Evolutionary conservation across 30 jellyfish, hydroid and myxozoan genomes (phyloP), one percentile per base, ranked within the genome.

Genomic region (Nemopilema nomurai): DNA sequence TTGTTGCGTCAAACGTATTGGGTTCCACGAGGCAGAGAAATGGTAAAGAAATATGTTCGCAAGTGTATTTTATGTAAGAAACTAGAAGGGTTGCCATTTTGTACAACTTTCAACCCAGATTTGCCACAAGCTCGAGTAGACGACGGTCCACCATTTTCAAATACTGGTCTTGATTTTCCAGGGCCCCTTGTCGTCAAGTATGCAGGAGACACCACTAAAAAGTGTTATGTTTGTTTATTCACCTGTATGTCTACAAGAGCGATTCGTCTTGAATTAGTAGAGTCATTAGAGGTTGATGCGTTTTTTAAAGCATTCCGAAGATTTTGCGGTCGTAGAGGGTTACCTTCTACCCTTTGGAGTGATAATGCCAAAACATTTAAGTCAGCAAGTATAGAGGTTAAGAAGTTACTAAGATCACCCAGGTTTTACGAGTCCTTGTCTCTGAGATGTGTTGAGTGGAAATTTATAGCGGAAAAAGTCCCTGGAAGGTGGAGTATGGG

Each of bases 21-120:
- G 95, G 76, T 86, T 49, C 85, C 75, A 13, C 80, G 90, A 84
- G 95, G 95, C 80, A 69, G 89, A 77, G 88, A 86, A 50, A 77
- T n/a, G 90, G 85, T 71, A 1, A 86, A 76, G 70, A 33, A 50
- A 33, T 0, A 66, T 50, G 70, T 86, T 49, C 84, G 85, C 26
- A 24, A 33, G 20, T 75, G 81, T 70, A 31, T 76, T 49, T 51
- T 71, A 23, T 77, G 90, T 50, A 19, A 67, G 33, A 80, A 80
- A 65, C 32, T 83, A 16, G 85, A 68, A 72, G 85, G 87, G 74
- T 23, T 51, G 19, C 85, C 87, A 6, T 71, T 67, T 49, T 20
- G 69, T n/a, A 65, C 85, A 8, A 68, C 21, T 17, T 81, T 53
- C 63, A 16, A 25, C 68, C 82, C 90, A 24, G 79, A 62, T 51